Percentiles rank a stretch among this genome's conserved stretches.
Conservation (phyloP, 2,888 invertebrate species). For the Aphodius sticticus region DNA sequence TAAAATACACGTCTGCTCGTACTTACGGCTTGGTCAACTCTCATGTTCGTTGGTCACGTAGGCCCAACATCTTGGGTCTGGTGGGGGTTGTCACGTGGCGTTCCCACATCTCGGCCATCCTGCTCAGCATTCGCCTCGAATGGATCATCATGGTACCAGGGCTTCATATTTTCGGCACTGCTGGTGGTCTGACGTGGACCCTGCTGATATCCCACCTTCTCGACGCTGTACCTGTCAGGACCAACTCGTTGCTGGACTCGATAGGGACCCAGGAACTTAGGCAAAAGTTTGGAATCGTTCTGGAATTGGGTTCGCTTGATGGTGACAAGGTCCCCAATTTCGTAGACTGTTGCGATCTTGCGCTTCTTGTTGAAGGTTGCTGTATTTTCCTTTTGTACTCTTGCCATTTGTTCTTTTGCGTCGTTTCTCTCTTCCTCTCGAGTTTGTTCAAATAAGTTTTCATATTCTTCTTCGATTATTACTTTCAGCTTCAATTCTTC, state of each 20-base stretch:
- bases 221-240: slow-evolving; percentile 26
- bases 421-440: slow-evolving; percentile 9
- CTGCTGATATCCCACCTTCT: slow-evolving; percentile 19
- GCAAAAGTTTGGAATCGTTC: slow-evolving; percentile 19
- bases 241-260: slow-evolving; percentile 8
- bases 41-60: no score
- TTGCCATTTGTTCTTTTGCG: slow-evolving; percentile 11
- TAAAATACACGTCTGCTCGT: no score
- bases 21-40: no score
- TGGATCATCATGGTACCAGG: slow-evolving; percentile 20
- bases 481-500: slow-evolving; percentile 1
- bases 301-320: slow-evolving; percentile 21
- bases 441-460: slow-evolving; percentile 32
- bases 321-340: slow-evolving; percentile 20
- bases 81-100: neutral
- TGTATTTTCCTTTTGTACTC: slow-evolving; percentile 16
- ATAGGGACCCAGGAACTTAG: slow-evolving; percentile 27
- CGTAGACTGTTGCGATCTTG: slow-evolving; percentile 11
- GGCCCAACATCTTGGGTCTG: no score
- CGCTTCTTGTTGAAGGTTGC: slow-evolving; percentile 21
- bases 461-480: slow-evolving; percentile 33
- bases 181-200: slow-evolving; percentile 20
- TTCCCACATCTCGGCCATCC: slow-evolving; percentile 29
- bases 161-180: slow-evolving; percentile 23
- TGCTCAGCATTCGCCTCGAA: slow-evolving; percentile 24